Conservation (phyloP, 2,113 vertebrate genomes). For the Chinchilla lanigera region DNA sequence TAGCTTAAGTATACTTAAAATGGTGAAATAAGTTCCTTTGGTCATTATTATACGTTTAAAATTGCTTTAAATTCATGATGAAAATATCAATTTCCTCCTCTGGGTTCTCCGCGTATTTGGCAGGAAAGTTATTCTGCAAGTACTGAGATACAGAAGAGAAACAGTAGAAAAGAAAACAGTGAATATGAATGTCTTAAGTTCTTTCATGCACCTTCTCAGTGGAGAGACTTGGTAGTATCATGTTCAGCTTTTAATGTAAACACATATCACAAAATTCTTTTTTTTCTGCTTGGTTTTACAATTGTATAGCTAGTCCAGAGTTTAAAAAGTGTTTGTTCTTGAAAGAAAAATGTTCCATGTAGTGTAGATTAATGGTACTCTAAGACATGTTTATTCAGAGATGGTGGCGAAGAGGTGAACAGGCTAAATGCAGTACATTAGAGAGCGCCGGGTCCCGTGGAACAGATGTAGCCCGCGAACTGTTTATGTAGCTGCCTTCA, state of each 20-base stretch:
- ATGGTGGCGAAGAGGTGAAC: constrained; percentile 61
- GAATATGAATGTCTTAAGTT: neutral
- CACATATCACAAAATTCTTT: constrained; percentile 45
- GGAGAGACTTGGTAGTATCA: neutral
- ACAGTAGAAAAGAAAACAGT: neutral
- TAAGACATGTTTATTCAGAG: constrained; percentile 77
- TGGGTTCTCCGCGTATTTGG: neutral
- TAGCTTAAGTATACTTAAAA: neutral
- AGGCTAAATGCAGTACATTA: constrained; percentile 49
- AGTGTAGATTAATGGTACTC: constrained; percentile 74
- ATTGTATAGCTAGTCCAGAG: constrained; percentile 52
- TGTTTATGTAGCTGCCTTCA: constrained; percentile 69
- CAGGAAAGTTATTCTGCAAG: neutral
- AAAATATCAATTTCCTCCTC: neutral
- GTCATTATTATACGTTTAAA: constrained; percentile 19
- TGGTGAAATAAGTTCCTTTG: neutral
- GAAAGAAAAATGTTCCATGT: constrained; percentile 69
- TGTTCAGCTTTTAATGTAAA: constrained; percentile 55
- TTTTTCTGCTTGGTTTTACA: constrained; percentile 65
- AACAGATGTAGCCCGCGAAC: constrained; percentile 25
- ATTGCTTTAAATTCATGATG: neutral
- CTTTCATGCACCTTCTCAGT: neutral
- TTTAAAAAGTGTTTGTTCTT: constrained; percentile 73
- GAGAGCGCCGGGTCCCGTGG: constrained; percentile 5
- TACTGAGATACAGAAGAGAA: neutral